These are phyloP conservation scores for Onychostruthus taczanowskii DNA, from an alignment of 2,113 vertebrate species.

Conservation along the genomic window DNA sequence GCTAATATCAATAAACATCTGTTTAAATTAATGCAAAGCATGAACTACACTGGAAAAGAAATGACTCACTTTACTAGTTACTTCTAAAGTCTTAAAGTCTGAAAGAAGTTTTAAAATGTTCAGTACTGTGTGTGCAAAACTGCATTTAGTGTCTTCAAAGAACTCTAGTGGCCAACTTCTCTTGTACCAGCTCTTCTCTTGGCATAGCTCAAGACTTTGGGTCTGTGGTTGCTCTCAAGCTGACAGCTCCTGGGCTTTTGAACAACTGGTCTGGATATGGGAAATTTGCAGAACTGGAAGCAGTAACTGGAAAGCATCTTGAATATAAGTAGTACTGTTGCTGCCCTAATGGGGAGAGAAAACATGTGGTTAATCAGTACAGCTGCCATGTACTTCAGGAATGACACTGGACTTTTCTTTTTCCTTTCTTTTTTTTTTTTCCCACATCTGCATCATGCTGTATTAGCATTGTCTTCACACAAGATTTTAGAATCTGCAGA, in stretches of 20 bases:
- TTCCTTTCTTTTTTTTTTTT: not conserved
- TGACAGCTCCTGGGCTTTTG: conserved; percentile 14
- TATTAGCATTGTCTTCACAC: not conserved
- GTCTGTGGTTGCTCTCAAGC: not conserved
- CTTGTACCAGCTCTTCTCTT: not conserved
- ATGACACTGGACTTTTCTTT: not conserved
- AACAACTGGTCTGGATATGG: conserved; percentile 79
- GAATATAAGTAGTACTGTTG: conserved; percentile 90
- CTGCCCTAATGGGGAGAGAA: conserved; percentile 78
- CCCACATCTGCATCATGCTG: not conserved
- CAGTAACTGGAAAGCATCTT: conserved; percentile 92
- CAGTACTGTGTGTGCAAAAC: conserved; percentile 67
- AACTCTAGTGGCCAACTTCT: not conserved
- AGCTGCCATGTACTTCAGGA: not conserved
- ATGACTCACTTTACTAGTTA: not conserved
- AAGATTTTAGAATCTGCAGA: not conserved
- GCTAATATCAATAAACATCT: not conserved
- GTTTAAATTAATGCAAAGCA: conserved; percentile 67
- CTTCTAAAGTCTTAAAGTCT: not conserved
- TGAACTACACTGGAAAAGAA: conserved; percentile 16
- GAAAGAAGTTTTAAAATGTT: conserved; percentile 16
- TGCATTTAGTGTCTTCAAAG: conserved; percentile 32
- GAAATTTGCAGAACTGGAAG: conserved; percentile 91
- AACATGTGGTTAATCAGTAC: not conserved
- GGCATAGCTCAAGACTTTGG: not conserved